phyloP scores from a whole-genome alignment of 1,140 invertebrate species.

The Megalopta genalis region DNA sequence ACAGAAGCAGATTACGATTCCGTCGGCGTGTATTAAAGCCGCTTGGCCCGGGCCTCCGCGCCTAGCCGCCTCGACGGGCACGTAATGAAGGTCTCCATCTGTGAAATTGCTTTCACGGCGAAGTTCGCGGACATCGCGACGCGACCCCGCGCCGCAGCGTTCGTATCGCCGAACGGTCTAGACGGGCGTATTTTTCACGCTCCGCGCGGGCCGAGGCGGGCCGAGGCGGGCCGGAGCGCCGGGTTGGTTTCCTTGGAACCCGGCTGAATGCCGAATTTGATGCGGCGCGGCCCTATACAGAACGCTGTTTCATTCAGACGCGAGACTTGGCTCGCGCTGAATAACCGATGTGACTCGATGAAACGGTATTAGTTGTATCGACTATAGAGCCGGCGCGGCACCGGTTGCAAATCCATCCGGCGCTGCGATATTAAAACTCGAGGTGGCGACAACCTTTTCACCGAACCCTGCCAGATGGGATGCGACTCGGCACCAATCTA shows the following conservation, averaged over 20 bases:
- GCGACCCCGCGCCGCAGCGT: neutral
- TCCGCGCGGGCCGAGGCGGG: too few species aligned
- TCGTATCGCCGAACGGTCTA: neutral
- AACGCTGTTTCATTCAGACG: conserved; percentile 26
- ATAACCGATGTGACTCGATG: conserved; percentile 43
- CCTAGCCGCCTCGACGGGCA: neutral
- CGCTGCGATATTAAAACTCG: conserved; percentile 8
- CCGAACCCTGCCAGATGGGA: neutral
- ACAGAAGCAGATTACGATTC: conserved; percentile 26
- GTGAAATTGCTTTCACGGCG: conserved; percentile 41
- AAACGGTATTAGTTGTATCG: conserved; percentile 23
- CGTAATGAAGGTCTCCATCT: conserved; percentile 28
- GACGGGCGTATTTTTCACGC: conserved; percentile 19
- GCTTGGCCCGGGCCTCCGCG: too few species aligned
- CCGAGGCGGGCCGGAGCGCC: neutral
- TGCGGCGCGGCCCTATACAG: neutral
- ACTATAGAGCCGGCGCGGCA: neutral
- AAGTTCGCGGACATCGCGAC: conserved; percentile 12
- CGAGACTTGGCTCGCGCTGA: conserved; percentile 31
- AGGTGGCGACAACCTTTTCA: neutral
- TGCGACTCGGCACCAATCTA: neutral
- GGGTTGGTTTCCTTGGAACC: neutral
- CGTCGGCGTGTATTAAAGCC: neutral
- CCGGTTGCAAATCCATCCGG: neutral
- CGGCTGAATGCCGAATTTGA: conserved; percentile 30